phyloP scores from a whole-genome alignment of 2,113 vertebrate species.

The Octodon degus region DNA sequence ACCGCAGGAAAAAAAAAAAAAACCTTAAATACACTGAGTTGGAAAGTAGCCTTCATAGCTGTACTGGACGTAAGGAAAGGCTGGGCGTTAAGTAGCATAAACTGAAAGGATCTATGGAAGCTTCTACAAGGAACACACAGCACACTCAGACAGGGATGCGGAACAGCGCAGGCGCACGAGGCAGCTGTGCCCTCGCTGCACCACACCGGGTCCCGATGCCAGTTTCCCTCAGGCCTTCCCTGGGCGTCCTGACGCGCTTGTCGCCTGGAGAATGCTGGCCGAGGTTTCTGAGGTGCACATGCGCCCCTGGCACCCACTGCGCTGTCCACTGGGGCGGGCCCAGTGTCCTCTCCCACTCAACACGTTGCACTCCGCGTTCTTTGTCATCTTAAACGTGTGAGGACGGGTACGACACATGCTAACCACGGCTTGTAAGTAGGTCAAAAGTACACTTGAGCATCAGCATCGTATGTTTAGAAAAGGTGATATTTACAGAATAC shows the following conservation, averaged over 20 bases:
- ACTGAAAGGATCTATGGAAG: neutral
- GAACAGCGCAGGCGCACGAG: too few relatives aligned
- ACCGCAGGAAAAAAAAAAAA: neutral
- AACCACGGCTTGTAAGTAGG: neutral
- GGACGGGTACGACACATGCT: neutral
- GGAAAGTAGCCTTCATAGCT: neutral
- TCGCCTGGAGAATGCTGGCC: neutral
- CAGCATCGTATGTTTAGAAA: neutral
- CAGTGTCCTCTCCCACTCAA: neutral
- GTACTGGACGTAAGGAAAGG: accelerated
- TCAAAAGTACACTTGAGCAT: neutral
- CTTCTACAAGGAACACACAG: neutral
- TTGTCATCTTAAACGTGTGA: neutral
- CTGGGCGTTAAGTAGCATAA: neutral
- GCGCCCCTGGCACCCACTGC: accelerated
- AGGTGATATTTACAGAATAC: neutral
- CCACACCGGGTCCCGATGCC: neutral
- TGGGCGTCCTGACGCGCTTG: too few relatives aligned
- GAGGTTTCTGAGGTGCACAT: too few relatives aligned
- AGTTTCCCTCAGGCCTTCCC: neutral
- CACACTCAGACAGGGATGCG: neutral
- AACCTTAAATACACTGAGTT: neutral
- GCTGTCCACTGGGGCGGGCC: too few relatives aligned
- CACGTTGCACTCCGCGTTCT: neutral
- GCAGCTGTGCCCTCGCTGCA: accelerated